Conservation (phyloP, 1,140 invertebrate genomes). For the Trachymyrmex septentrionalis region DNA sequence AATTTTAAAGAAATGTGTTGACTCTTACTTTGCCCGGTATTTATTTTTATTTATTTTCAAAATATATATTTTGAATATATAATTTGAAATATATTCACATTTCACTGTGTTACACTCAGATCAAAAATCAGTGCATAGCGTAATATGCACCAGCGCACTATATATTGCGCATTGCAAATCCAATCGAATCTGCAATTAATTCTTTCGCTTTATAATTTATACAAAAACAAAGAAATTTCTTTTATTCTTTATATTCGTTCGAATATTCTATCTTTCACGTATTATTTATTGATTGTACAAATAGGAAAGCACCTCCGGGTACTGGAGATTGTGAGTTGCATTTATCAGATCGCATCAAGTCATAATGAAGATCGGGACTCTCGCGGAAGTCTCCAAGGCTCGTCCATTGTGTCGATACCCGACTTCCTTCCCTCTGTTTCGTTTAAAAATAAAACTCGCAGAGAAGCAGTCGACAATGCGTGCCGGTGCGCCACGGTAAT, state of each 20-base stretch:
- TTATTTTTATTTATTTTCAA: too few relatives aligned
- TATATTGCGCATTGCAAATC: too few relatives aligned
- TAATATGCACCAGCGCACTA: too few relatives aligned
- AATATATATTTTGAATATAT: too few relatives aligned
- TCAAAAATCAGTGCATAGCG: too few relatives aligned
- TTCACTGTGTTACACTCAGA: too few relatives aligned
- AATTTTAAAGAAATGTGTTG: too few relatives aligned
- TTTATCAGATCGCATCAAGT: constrained; percentile 46
- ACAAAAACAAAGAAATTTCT: not conserved
- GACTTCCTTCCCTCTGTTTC: constrained; percentile 62
- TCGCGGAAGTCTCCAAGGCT: constrained; percentile 69
- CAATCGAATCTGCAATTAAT: too few relatives aligned
- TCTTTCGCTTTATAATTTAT: not conserved
- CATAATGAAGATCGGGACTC: constrained; percentile 22
- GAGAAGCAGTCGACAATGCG: constrained; percentile 60
- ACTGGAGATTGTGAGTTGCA: not conserved
- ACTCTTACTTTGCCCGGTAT: too few relatives aligned
- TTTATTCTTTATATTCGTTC: not conserved
- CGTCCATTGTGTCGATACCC: constrained; percentile 71
- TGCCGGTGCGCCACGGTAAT: constrained; percentile 66
- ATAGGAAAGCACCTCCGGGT: not conserved
- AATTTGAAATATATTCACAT: too few relatives aligned
- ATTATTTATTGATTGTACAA: not conserved
- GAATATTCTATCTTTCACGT: not conserved
- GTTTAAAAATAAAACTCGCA: constrained; percentile 68